Evolutionary conservation across 2,888 invertebrate genomes (phyloP).

Genomic region (Latrodectus hesperus): DNA sequence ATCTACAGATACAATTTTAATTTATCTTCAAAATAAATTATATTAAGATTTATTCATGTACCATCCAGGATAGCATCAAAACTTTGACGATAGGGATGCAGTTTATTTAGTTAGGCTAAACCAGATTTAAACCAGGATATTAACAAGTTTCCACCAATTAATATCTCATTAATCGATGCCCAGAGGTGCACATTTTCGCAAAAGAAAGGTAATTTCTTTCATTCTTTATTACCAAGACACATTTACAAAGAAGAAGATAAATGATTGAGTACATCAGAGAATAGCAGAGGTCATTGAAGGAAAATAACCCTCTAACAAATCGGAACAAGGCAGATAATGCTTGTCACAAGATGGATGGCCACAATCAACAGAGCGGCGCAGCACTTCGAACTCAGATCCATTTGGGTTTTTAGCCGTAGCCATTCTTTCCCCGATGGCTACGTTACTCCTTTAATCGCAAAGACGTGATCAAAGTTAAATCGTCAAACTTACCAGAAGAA

Average conservation of each 20-base stretch:
- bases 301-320: slow-evolving; percentile 36
- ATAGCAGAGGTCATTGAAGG: slow-evolving; percentile 27
- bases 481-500: slow-evolving; percentile 24
- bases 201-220: too few relatives aligned
- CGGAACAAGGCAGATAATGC: slow-evolving; percentile 53
- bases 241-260: slow-evolving; percentile 10
- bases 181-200: too few relatives aligned
- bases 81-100: too few relatives aligned
- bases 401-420: slow-evolving; percentile 43
- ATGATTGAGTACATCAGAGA: slow-evolving; percentile 29
- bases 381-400: slow-evolving; percentile 31
- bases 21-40: too few relatives aligned
- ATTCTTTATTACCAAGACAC: too few relatives aligned
- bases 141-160: too few relatives aligned
- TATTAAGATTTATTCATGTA: too few relatives aligned
- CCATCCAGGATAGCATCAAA: too few relatives aligned
- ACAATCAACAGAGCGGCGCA: slow-evolving; percentile 52
- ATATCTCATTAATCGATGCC: too few relatives aligned
- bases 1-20: too few relatives aligned
- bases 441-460: slow-evolving; percentile 33
- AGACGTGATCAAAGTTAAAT: slow-evolving; percentile 39
- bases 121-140: too few relatives aligned
- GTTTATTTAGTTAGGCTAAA: too few relatives aligned
- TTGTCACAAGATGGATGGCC: slow-evolving; percentile 44
- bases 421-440: slow-evolving; percentile 17